Conservation (phyloP, 2,113 vertebrate genomes). For the cat (Felis catus) region DNA sequence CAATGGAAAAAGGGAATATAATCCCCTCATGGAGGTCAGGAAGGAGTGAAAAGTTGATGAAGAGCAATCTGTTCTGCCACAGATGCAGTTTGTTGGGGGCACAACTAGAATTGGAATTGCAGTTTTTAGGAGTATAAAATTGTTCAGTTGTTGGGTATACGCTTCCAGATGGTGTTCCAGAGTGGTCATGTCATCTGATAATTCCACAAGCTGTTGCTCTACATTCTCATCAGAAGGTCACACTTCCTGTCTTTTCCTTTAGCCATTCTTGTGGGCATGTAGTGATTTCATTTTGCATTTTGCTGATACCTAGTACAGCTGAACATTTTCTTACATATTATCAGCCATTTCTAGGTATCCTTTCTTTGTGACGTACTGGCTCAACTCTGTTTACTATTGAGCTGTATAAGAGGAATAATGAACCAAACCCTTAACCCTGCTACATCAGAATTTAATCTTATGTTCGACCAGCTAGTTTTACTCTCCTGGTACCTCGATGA, state of each 20-base stretch:
- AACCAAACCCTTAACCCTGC: neutral
- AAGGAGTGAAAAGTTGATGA: neutral
- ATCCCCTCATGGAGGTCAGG: neutral
- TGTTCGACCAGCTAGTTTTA: neutral
- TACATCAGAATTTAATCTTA: neutral
- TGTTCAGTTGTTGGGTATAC: neutral
- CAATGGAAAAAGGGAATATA: too few relatives aligned
- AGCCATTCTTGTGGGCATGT: too few relatives aligned
- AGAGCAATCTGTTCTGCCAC: neutral
- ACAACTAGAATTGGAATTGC: neutral
- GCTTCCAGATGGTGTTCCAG: neutral
- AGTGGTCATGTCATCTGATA: neutral
- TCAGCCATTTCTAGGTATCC: neutral
- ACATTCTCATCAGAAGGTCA: neutral
- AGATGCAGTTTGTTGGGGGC: neutral
- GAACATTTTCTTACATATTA: neutral
- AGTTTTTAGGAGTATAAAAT: neutral
- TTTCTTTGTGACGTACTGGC: neutral
- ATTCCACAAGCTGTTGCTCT: neutral
- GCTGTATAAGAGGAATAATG: neutral
- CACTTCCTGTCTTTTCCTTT: neutral
- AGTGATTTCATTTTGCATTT: neutral
- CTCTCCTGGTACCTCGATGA: neutral
- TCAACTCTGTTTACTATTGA: neutral
- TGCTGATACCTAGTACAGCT: neutral